phyloP scores from a whole-genome alignment of 2,113 vertebrate species.

The Pachyramphus minor region DNA sequence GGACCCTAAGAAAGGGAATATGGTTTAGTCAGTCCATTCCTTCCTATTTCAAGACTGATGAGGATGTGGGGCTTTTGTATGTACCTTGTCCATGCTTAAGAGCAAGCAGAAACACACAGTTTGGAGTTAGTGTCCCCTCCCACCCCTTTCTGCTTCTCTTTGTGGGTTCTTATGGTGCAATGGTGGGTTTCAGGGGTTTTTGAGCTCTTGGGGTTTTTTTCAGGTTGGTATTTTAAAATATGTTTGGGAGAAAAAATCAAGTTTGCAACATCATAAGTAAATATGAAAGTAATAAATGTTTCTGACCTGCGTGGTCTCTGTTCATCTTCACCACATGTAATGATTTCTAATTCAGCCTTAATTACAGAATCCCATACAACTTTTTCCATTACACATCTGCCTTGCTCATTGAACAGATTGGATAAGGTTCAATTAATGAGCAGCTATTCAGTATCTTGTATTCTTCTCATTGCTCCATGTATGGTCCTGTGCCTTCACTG shows the following conservation, averaged over 20 bases:
- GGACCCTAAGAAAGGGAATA: neutral
- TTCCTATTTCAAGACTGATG: neutral
- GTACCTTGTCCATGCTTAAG: neutral
- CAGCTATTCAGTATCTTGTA: constrained; percentile 29
- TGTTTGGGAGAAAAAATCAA: fast-evolving
- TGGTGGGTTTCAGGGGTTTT: neutral
- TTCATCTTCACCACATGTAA: neutral
- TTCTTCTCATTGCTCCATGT: neutral
- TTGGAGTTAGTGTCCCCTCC: neutral
- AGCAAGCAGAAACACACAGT: neutral
- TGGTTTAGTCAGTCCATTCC: neutral
- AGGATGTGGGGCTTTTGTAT: neutral
- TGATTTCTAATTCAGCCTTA: constrained; percentile 27
- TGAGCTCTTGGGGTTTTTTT: neutral
- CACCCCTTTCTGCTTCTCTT: neutral
- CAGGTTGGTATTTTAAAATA: neutral
- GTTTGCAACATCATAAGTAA: neutral
- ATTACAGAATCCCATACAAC: neutral
- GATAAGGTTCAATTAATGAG: constrained; percentile 30
- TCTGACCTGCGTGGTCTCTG: neutral
- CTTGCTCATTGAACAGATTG: constrained; percentile 33
- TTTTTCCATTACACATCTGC: constrained; percentile 21
- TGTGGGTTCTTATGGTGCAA: neutral
- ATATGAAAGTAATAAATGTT: neutral
- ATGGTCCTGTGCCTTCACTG: constrained; percentile 11